These are phyloP conservation scores for Coptotermes formosanus DNA, from an alignment of 1,140 invertebrate genomes.

Conservation along the genomic window DNA sequence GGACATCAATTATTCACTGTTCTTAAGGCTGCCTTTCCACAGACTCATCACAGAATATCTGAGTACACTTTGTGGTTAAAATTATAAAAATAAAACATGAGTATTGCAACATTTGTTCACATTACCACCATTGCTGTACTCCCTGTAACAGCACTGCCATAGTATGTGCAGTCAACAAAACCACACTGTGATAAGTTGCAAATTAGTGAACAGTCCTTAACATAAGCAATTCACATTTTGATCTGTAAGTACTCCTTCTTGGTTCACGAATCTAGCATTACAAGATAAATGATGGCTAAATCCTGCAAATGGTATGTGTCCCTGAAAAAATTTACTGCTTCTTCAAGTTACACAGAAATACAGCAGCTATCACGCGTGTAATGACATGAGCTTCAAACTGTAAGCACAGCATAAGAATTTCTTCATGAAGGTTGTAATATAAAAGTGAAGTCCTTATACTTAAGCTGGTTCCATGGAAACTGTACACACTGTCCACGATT, in stretches of 20 bases:
- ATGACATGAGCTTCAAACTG: no score
- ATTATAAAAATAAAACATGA: slow-evolving; percentile 7
- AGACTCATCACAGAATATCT: not conserved
- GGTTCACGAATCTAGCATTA: not conserved
- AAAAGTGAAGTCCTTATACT: no score
- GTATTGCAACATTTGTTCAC: slow-evolving; percentile 18
- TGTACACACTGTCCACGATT: no score
- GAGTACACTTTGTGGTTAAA: not conserved
- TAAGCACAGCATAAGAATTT: no score
- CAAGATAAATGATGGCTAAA: not conserved
- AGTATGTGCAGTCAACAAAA: not conserved
- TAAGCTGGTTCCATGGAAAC: no score
- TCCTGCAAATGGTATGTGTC: not conserved
- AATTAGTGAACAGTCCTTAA: not conserved
- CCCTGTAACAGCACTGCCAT: not conserved
- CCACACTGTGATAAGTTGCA: not conserved
- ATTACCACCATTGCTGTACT: not conserved
- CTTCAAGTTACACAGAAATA: not conserved
- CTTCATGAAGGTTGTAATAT: no score
- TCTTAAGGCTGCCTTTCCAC: slow-evolving; percentile 7
- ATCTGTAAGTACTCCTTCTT: not conserved
- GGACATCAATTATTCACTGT: not conserved
- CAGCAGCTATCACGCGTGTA: no score
- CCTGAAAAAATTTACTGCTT: not conserved
- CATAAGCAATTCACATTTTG: slow-evolving; percentile 1